A percentile compares a stretch with the other conserved stretches of the same genome.
Conservation (phyloP, 2,113 vertebrate genomes). For the Stigmatopora argus region DNA sequence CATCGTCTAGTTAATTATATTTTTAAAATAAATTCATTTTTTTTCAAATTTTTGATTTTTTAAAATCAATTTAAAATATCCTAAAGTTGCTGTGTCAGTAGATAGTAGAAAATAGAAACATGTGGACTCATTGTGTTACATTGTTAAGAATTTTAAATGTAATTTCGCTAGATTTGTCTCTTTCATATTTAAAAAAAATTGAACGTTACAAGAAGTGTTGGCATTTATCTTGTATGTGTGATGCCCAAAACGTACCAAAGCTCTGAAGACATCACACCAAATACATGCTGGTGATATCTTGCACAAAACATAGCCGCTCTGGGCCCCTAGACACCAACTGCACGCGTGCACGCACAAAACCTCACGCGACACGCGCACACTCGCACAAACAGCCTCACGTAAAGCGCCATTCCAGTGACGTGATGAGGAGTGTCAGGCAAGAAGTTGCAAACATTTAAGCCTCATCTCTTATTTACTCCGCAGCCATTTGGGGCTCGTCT, state of each 20-base stretch:
- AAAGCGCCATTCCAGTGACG: slow-evolving; percentile 57
- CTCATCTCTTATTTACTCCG: slow-evolving; percentile 75
- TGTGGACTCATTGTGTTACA: neutral
- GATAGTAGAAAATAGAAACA: neutral
- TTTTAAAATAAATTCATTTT: too few species aligned
- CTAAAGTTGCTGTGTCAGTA: too few species aligned
- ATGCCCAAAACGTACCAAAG: slow-evolving; percentile 45
- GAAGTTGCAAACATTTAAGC: slow-evolving; percentile 75
- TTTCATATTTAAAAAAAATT: slow-evolving; percentile 3
- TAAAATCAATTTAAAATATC: too few species aligned
- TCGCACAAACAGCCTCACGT: slow-evolving; percentile 22
- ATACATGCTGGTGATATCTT: slow-evolving; percentile 58
- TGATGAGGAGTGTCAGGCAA: slow-evolving; percentile 74
- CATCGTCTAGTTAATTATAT: too few species aligned
- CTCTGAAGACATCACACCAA: slow-evolving; percentile 50
- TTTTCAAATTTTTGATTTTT: too few species aligned
- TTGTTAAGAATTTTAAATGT: neutral
- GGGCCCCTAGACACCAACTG: slow-evolving; percentile 40
- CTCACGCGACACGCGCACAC: slow-evolving; percentile 12
- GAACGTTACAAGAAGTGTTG: slow-evolving; percentile 7
- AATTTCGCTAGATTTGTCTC: neutral
- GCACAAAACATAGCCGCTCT: slow-evolving; percentile 33
- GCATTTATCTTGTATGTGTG: slow-evolving; percentile 26
- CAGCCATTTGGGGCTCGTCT: slow-evolving; percentile 67
- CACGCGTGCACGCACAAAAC: slow-evolving; percentile 8